phyloP scores from a whole-genome alignment of 2,113 vertebrate species.

The Ophiodon elongatus region DNA sequence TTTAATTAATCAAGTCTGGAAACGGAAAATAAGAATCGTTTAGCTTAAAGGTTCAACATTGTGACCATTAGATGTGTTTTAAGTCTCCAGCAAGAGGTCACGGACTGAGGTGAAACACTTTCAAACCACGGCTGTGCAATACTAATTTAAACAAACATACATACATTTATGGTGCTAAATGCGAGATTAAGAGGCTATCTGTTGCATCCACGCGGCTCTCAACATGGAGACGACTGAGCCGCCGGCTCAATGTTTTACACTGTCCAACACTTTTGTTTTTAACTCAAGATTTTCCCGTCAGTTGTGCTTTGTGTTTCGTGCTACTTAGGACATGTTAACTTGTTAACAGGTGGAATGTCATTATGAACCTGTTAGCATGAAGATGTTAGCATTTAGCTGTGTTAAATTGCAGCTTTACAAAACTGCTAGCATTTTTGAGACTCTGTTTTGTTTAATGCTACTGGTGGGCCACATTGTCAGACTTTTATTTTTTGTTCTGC shows the following conservation, averaged over 20 bases:
- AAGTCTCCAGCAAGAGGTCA: not conserved
- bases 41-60: conserved; percentile 11
- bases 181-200: not conserved
- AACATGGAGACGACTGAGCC: not conserved
- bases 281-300: not conserved
- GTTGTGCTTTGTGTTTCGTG: not conserved
- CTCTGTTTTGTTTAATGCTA: not conserved
- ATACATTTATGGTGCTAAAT: not conserved
- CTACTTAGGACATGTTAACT: not conserved
- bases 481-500: not conserved
- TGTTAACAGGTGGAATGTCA: not conserved
- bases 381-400: not conserved
- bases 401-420: too few species aligned
- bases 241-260: not conserved
- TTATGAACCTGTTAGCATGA: not conserved
- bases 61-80: conserved; percentile 20
- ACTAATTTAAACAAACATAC: not conserved
- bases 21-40: conserved; percentile 17
- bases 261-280: not conserved
- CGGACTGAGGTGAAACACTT: conserved; percentile 6
- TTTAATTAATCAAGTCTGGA: conserved; percentile 51
- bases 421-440: too few species aligned
- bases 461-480: not conserved
- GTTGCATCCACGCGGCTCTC: not conserved
- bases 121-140: not conserved